phyloP scores from a whole-genome alignment of 2,888 invertebrate species.

The Lepidonotus clava region DNA sequence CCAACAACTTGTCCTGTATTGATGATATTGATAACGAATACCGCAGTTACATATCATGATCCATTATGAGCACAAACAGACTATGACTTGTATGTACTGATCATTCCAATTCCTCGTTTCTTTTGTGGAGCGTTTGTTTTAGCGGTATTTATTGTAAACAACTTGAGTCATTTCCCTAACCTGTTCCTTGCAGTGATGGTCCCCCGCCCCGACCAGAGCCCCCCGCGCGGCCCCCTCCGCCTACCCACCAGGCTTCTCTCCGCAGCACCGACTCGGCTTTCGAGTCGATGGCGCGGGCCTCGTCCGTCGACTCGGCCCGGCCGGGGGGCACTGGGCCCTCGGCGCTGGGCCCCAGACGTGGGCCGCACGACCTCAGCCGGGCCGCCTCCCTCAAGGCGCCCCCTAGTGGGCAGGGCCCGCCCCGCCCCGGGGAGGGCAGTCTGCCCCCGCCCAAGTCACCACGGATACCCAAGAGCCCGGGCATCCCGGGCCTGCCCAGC shows the following conservation, averaged over 20 bases:
- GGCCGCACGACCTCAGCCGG: neutral
- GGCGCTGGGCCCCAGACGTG: neutral
- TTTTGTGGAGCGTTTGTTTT: no score
- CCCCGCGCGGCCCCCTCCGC: conserved; percentile 55
- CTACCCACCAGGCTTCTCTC: conserved; percentile 56
- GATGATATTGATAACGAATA: no score
- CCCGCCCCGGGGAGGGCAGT: conserved; percentile 24
- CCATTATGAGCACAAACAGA: no score
- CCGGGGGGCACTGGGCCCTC: neutral
- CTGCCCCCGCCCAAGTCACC: conserved; percentile 43
- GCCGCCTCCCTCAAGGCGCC: conserved; percentile 31
- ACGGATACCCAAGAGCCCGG: neutral
- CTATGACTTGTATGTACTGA: no score
- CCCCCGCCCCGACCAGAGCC: conserved; percentile 39
- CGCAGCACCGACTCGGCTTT: conserved; percentile 60
- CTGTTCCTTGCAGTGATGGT: neutral
- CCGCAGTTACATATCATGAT: no score
- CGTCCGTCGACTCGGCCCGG: conserved; percentile 42
- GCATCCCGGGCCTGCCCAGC: conserved; percentile 28
- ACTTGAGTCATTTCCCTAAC: no score
- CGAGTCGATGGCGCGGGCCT: conserved; percentile 47
- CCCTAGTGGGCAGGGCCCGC: conserved; percentile 2
- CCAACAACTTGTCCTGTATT: no score
- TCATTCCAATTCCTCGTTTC: no score
- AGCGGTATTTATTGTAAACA: no score